A percentile compares a stretch with the other conserved stretches of the same genome.
phyloP scores from a whole-genome alignment of 1,140 invertebrate species.

The Popillia japonica region DNA sequence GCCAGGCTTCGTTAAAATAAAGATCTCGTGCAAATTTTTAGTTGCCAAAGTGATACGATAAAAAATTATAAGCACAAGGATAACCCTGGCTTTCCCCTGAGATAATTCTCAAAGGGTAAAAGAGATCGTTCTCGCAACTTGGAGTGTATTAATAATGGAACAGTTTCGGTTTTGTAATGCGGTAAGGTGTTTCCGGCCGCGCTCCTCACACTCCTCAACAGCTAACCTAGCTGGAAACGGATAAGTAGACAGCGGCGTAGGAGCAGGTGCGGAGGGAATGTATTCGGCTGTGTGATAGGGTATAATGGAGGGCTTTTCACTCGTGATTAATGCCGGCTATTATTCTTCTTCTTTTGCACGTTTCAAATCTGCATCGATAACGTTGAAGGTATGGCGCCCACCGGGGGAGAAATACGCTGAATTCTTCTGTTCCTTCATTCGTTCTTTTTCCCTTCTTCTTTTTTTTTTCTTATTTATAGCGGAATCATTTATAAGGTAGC shows the following conservation, averaged over 20 bases:
- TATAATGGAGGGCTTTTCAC: slow-evolving; percentile 30
- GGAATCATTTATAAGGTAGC: slow-evolving; percentile 14
- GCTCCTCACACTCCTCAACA: background rate
- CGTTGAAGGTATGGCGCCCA: background rate
- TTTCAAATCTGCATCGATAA: slow-evolving; percentile 34
- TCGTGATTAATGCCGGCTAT: slow-evolving; percentile 33
- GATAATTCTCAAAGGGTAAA: slow-evolving; percentile 36
- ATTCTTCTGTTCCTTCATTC: slow-evolving; percentile 2
- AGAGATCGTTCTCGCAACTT: background rate
- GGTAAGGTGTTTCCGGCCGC: slow-evolving; percentile 4
- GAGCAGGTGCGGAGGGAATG: background rate
- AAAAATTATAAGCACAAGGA: no score
- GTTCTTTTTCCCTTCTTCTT: background rate
- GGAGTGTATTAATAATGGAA: slow-evolving; percentile 39
- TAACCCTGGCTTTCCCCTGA: background rate
- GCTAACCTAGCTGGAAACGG: background rate
- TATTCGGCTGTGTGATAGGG: slow-evolving; percentile 23
- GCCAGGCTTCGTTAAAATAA: no score
- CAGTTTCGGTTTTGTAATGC: slow-evolving; percentile 39
- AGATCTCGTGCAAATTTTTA: no score
- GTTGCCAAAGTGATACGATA: no score
- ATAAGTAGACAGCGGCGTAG: background rate
- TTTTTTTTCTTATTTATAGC: slow-evolving; percentile 12
- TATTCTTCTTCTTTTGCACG: slow-evolving; percentile 32
- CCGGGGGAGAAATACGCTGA: background rate